Evolutionary conservation across 2,797 vertebrate genomes (phyloP), one percentile per base, ranked within the genome.

Genomic region (Salarias fasciatus): DNA sequence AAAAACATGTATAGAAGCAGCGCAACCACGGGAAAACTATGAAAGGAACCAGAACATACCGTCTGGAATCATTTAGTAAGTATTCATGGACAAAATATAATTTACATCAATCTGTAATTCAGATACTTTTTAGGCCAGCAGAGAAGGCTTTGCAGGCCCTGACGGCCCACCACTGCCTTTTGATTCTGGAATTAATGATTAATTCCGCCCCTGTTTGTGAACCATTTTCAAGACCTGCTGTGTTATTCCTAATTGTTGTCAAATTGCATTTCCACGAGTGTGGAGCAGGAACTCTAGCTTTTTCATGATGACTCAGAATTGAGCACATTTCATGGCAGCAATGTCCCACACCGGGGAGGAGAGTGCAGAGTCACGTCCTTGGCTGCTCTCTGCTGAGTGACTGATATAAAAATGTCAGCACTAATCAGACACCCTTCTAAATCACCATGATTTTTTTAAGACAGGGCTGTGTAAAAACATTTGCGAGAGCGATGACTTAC

Each of bases 371-470:
- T n/a, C 31, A 45, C 51, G 36, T 59, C 57, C 28, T 42, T 12
- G 53, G 11, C 51, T 60, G 29, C 51, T 74, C 48, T 59, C 30
- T 28, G n/a, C 37, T 33, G n/a, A 24, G 40, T 46, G 58, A 72
- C 40, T 44, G 63, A 71, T 60, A 61, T 76, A 59, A 72, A 74
- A 56, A 37, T 49, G 66, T 72, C 66, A 53, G 37, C 53, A 38
- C 54, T 63, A 48, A 77, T 77, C 71, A 75, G 58, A 65, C 41
- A 42, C 64, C n/a, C 55, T 50, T 64, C 60, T 73, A 77, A 81
- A 78, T 82, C 69, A 71, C 49, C 10, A 41, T 51, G 50, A 63
- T 70, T 67, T 76, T 45, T 45, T 67, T 37, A 54, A 57, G 71
- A 63, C 63, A 54, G 55, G 47, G 54, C 46, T 46, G 49, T 63